Percentiles rank a stretch among this genome's conserved stretches.
Conservation (phyloP, 2,113 vertebrate genomes). For the Rhynchomys soricoides region DNA sequence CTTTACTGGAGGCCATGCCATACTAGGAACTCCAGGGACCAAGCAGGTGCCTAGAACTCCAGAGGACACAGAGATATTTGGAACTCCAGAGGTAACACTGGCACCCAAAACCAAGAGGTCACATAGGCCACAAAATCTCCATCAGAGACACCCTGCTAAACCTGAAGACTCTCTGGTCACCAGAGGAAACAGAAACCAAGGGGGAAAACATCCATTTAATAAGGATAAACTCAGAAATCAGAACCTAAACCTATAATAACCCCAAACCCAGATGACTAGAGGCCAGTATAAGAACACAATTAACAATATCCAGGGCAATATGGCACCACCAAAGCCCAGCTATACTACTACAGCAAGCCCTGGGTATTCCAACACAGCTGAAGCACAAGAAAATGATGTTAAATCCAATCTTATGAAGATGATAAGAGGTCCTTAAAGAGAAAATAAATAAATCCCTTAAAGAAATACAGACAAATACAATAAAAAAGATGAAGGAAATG, state of each 20-base stretch:
- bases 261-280: neutral
- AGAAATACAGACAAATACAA: neutral
- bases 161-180: neutral
- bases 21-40: neutral
- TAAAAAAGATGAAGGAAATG: neutral
- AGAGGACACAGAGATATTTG: neutral
- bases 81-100: neutral
- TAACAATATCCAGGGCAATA: neutral
- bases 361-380: neutral
- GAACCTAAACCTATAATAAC: neutral
- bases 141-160: neutral
- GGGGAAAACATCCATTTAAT: neutral
- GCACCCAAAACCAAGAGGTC: neutral
- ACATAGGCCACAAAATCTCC: neutral
- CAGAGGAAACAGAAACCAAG: neutral
- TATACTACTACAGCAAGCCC: neutral
- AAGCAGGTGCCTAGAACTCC: neutral
- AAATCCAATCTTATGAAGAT: neutral
- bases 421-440: neutral
- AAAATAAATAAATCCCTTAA: neutral
- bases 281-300: neutral
- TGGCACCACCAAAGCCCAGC: neutral
- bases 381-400: neutral
- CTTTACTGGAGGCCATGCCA: neutral
- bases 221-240: neutral